These are phyloP conservation scores for Tenualosa ilisha DNA, from an alignment of 2,797 vertebrate genomes.

Conservation along the genomic window DNA sequence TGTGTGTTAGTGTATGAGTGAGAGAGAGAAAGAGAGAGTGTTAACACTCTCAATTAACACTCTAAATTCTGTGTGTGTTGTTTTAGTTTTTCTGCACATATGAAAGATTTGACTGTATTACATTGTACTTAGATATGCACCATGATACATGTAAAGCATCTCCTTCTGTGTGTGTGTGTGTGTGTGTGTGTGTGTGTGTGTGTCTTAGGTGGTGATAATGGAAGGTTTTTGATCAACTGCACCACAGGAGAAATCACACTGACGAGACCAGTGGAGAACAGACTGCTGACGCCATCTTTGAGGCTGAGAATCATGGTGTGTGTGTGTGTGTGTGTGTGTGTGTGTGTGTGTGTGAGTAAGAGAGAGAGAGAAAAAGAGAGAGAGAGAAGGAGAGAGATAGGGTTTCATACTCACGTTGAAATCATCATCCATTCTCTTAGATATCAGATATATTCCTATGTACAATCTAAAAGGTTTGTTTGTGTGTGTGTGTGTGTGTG, in stretches of 20 bases:
- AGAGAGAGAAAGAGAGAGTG: neutral
- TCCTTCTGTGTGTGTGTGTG: neutral
- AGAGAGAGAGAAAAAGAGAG: too few species aligned
- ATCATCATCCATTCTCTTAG: too few species aligned
- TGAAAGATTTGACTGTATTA: too few species aligned
- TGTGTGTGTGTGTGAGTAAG: conserved; percentile 38
- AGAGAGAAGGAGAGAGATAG: too few species aligned
- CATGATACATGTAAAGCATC: too few species aligned
- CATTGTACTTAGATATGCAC: too few species aligned
- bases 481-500: conserved; percentile 16
- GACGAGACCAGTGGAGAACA: conserved; percentile 61
- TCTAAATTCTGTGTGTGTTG: too few species aligned
- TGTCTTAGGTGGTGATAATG: conserved; percentile 64
- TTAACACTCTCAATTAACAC: neutral
- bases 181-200: neutral
- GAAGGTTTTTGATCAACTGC: conserved; percentile 71
- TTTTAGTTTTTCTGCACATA: too few species aligned
- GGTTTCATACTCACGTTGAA: too few species aligned
- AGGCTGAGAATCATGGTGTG: conserved; percentile 76
- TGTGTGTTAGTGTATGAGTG: conserved; percentile 24
- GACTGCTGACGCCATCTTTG: conserved; percentile 61
- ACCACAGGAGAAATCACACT: conserved; percentile 67
- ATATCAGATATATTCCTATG: too few species aligned
- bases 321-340: conserved; percentile 56
- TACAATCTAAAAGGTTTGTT: too few species aligned